phyloP scores from a whole-genome alignment of 2,888 invertebrate genomes.

The Leptinotarsa haldemani region DNA sequence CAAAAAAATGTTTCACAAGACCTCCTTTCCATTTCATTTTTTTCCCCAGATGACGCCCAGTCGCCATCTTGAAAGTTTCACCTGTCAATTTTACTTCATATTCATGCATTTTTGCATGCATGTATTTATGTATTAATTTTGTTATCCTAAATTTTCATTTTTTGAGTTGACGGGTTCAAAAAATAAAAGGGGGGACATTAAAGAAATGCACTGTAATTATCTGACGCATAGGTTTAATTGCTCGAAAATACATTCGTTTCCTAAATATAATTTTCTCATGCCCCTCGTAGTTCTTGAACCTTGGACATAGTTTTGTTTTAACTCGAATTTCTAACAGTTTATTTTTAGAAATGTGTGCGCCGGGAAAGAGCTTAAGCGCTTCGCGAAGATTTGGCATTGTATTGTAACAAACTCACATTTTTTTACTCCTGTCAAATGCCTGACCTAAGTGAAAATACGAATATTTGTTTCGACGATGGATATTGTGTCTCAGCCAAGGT shows the following conservation, averaged over 20 bases:
- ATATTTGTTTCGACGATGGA: slow-evolving; percentile 43
- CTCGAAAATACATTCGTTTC: neutral
- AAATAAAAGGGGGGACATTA: too few relatives aligned
- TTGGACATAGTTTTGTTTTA: neutral
- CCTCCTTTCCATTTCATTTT: too few relatives aligned
- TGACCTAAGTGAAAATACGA: slow-evolving; percentile 24
- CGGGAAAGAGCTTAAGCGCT: neutral
- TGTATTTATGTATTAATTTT: too few relatives aligned
- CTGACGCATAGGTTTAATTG: neutral
- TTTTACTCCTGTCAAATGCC: slow-evolving; percentile 10
- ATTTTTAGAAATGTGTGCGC: slow-evolving; percentile 19
- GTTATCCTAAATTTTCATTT: too few relatives aligned
- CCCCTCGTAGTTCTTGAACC: slow-evolving; percentile 8
- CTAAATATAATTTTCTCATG: neutral
- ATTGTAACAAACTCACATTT: neutral
- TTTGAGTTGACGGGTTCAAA: too few relatives aligned
- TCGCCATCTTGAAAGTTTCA: too few relatives aligned
- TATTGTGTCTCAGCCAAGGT: slow-evolving; percentile 37
- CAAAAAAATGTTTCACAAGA: too few relatives aligned
- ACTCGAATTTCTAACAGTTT: slow-evolving; percentile 18
- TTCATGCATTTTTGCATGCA: too few relatives aligned
- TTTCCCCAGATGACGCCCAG: too few relatives aligned
- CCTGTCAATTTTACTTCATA: too few relatives aligned
- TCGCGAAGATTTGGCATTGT: slow-evolving; percentile 5
- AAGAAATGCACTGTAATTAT: too few relatives aligned